Percentiles rank a stretch among this genome's conserved stretches.
These are phyloP conservation scores for Prionailurus bengalensis DNA, from an alignment of 2,113 vertebrate species.

Conservation along the genomic window DNA sequence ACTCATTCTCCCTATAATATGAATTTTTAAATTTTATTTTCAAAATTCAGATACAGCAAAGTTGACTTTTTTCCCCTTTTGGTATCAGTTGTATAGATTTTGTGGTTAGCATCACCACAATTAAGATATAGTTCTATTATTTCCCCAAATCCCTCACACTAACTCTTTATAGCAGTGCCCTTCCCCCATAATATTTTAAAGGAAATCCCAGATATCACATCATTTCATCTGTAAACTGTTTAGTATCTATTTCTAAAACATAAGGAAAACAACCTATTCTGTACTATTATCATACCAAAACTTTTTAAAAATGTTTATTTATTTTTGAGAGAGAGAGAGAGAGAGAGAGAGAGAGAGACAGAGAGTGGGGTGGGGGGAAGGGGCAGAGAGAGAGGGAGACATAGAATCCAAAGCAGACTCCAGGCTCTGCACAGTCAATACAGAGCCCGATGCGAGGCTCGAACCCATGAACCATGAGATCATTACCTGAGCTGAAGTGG, in stretches of 20 bases:
- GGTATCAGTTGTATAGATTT: neutral
- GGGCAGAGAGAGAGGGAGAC: too few species aligned
- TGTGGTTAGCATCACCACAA: neutral
- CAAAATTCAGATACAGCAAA: neutral
- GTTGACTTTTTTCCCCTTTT: neutral
- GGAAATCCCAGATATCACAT: neutral
- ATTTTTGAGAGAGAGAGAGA: too few species aligned
- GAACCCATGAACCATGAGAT: too few species aligned
- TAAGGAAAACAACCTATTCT: slow-evolving; percentile 21
- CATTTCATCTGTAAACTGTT: neutral
- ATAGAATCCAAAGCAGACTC: too few species aligned
- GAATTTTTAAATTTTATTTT: neutral
- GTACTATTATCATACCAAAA: neutral
- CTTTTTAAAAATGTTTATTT: neutral
- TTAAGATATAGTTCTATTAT: neutral
- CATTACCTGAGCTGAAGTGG: too few species aligned
- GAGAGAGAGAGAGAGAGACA: too few species aligned
- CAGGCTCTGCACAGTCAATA: too few species aligned
- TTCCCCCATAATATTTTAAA: neutral
- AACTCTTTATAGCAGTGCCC: neutral
- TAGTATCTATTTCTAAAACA: neutral
- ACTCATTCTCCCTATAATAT: neutral
- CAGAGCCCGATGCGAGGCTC: too few species aligned
- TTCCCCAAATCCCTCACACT: neutral
- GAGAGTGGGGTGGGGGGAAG: too few species aligned